Evolutionary conservation across 2,797 vertebrate species (phyloP), one percentile per base, ranked within the genome.

Genomic region (Gila robusta): DNA sequence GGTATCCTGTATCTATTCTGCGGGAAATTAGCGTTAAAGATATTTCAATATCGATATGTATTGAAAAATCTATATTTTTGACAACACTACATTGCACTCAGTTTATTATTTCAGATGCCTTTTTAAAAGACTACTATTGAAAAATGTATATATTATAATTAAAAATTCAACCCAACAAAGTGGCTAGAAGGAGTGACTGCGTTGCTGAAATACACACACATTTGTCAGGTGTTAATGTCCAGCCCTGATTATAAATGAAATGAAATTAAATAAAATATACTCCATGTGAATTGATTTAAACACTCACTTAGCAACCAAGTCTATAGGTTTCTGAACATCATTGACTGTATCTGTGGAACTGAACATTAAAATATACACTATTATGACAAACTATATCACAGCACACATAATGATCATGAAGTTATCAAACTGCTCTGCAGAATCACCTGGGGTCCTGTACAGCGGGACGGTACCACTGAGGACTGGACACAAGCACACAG

Each of bases 401-500:
- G 47, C 28, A 10, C 8, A 14, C 5, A 49, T 23, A 35, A 62
- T 56, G 23, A 19, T 28, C 21, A 71, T n/a, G 10, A 81, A 23
- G 49, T 66, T 54, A 79, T 35, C 37, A 62, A 49, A 77, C 64
- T 62, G 47, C 59, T 73, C 26, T 54, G 69, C 56, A 47, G 56
- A 66, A 44, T 54, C 83, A 89, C 82, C 86, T 85, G 14, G 66
- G 23, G 41, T 86, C 76, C 26, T 16, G 52, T 5, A 59, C 37
- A 41, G 83, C 84, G 80, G 87, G 54, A 73, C 89, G 82, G 79
- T 81, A 83, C 49, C 89, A 88, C 83, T 87, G 73, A 44, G 80
- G 93, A 92, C 93, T 93, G 92, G 93, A 87, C 23, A 85, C 93
- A 94, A 89, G 91, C 90, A 92, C 89, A 91, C 90, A 59, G 73